A percentile compares a stretch with the other conserved stretches of the same genome.
Evolutionary conservation across 2,797 vertebrate species (phyloP).

Genomic region (Sciaenops ocellatus): DNA sequence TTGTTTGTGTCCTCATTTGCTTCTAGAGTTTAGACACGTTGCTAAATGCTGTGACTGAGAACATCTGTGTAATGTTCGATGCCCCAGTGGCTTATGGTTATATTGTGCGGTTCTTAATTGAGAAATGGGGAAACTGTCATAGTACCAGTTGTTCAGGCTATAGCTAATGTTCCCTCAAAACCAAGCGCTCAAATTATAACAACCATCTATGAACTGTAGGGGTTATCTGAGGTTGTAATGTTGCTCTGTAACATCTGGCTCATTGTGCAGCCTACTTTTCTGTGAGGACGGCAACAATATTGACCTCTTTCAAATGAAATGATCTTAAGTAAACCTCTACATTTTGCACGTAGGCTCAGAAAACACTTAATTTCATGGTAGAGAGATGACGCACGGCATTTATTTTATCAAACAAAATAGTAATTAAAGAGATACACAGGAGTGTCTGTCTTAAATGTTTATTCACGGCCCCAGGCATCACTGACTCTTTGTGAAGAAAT

Average conservation of each 20-base stretch:
- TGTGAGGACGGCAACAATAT: slow-evolving; percentile 26
- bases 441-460: slow-evolving; percentile 59
- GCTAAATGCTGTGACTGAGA: slow-evolving; percentile 40
- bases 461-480: slow-evolving; percentile 51
- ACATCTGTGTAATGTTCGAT: slow-evolving; percentile 47
- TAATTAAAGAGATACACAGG: slow-evolving; percentile 64
- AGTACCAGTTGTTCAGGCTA: slow-evolving; percentile 53
- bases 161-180: slow-evolving; percentile 49
- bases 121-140: slow-evolving; percentile 52
- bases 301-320: slow-evolving; percentile 57
- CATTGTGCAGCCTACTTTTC: slow-evolving; percentile 26
- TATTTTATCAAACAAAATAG: slow-evolving; percentile 61
- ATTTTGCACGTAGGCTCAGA: slow-evolving; percentile 44
- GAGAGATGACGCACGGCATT: slow-evolving; percentile 50
- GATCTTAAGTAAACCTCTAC: slow-evolving; percentile 46
- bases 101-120: slow-evolving; percentile 46
- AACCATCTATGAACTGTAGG: slow-evolving; percentile 37
- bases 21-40: slow-evolving; percentile 42
- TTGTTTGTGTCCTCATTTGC: slow-evolving; percentile 37
- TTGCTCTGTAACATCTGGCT: slow-evolving; percentile 47
- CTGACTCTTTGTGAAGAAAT: slow-evolving; percentile 48
- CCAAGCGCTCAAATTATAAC: slow-evolving; percentile 29
- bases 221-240: slow-evolving; percentile 54
- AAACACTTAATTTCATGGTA: slow-evolving; percentile 65
- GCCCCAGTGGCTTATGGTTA: slow-evolving; percentile 49